phyloP scores from a whole-genome alignment of 2,888 invertebrate species.

The Baronia brevicornis region DNA sequence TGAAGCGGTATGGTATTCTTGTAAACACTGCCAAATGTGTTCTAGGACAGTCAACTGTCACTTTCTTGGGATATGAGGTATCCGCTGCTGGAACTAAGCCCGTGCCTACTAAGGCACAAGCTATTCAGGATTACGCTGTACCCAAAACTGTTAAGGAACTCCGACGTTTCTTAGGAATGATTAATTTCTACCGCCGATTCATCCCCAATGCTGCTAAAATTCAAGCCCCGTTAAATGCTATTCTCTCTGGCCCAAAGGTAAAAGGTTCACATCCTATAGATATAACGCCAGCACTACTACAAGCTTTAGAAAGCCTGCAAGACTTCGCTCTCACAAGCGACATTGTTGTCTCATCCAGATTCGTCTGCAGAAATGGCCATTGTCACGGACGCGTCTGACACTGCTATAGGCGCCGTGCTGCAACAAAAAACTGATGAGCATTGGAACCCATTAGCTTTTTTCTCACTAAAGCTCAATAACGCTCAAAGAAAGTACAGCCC shows the following conservation, averaged over 20 bases:
- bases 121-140: slow-evolving; percentile 17
- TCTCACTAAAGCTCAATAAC: slow-evolving; percentile 30
- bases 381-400: slow-evolving; percentile 39
- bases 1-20: too few species aligned
- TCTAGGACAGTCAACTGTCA: too few species aligned
- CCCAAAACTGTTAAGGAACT: slow-evolving; percentile 19
- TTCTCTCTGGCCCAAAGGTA: too few species aligned
- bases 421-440: slow-evolving; percentile 22
- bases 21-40: too few species aligned
- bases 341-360: slow-evolving; percentile 34
- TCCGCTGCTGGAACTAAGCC: too few species aligned
- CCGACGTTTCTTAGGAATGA: slow-evolving; percentile 20
- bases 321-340: slow-evolving; percentile 23
- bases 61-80: too few species aligned
- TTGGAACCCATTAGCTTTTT: slow-evolving; percentile 39
- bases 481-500: slow-evolving; percentile 33
- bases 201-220: slow-evolving; percentile 28
- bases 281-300: too few species aligned
- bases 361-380: slow-evolving; percentile 26
- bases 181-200: slow-evolving; percentile 25
- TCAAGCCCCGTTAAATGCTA: too few species aligned
- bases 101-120: slow-evolving; percentile 24
- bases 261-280: too few species aligned
- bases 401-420: slow-evolving; percentile 38
- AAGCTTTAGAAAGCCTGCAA: slow-evolving; percentile 30